Percentiles rank a stretch among this genome's conserved stretches.
Conservation (phyloP, 2,888 invertebrate genomes). For the Drosophila aldrichi region DNA sequence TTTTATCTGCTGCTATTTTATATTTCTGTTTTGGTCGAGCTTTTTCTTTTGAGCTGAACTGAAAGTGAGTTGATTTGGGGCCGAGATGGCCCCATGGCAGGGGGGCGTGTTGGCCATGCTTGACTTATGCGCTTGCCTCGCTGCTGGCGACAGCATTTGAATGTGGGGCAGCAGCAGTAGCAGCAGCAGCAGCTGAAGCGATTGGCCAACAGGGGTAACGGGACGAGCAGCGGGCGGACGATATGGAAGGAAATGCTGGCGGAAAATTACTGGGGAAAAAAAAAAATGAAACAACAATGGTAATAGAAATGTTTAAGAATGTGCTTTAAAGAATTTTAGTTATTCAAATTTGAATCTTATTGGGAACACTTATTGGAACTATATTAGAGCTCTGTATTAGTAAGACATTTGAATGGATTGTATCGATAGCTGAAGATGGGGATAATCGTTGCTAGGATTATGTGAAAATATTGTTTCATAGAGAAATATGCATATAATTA, state of each 20-base stretch:
- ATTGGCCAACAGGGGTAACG: not conserved
- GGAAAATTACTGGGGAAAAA: conserved; percentile 8
- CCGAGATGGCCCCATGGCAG: conserved; percentile 5
- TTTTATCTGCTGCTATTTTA: conserved; percentile 31
- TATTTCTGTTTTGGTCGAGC: conserved; percentile 23
- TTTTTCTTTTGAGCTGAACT: conserved; percentile 41
- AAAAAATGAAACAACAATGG: conserved; percentile 14
- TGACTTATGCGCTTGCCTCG: conserved; percentile 37
- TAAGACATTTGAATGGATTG: not conserved
- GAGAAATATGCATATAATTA: not conserved
- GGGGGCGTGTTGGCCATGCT: conserved; percentile 8
- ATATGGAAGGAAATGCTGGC: not conserved
- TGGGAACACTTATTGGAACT: not conserved
- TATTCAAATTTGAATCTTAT: not conserved
- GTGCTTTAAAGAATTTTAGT: not conserved
- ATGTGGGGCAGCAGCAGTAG: conserved; percentile 47
- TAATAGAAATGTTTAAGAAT: conserved; percentile 5
- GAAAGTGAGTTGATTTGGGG: conserved; percentile 61
- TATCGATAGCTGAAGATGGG: not conserved
- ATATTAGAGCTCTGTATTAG: not conserved
- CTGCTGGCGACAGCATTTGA: conserved; percentile 59
- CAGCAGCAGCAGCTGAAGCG: not conserved
- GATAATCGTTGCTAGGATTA: not conserved
- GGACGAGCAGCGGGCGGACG: not conserved
- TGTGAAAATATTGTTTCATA: not conserved